Base-by-base conservation (phyloP, 1,140 invertebrate species). In the Eciton burchellii region DNA sequence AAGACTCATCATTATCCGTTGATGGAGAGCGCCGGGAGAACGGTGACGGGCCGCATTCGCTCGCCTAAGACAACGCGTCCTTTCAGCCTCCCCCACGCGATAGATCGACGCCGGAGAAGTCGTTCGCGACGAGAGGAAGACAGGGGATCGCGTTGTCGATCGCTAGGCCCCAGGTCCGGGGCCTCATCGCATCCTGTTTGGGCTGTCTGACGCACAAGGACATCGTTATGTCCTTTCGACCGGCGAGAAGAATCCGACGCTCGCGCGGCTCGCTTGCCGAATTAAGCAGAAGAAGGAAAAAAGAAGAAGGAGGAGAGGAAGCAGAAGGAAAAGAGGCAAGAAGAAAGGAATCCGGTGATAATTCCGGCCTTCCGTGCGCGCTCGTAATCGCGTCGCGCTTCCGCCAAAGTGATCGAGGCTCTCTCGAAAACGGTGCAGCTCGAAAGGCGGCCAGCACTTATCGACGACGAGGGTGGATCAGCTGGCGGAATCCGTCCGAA, bases 1-100 rank as follows among this genome's bases (percentile, higher is more conserved):
- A 90, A 91, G 90, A 90, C 89, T 89, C 88, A 82, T 91, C 90
- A 90, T 91, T 90, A 91, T 91, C 82, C 86, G 84, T 73, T 91
- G 89, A 91, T 91, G 90, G 88, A 91, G 89, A 90, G 89, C 86
- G 89, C 89, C 88, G 89, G 83, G 86, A 84, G 86, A 81, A 83
- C 79, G 85, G 74, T 89, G 91, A 92, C 83, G 91, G 74, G 74
- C 74, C 54, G 82, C 57, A 81, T 82, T 84, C 56, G 83, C 70
- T n/a, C 65, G 62, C 71, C 77, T 77, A 72, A 91, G 88, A 92
- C 91, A 92, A 92, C 89, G 87, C 84, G 49, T 56, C 70, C 91
- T 91, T 92, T 91, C 89, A 91, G 85, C 76, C 65, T 19, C 21
- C 43, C 24, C 76, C 71, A 54, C 19, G 29, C 26, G 71, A 66